phyloP scores from a whole-genome alignment of 2,113 vertebrate species.

The Chiloscyllium plagiosum region DNA sequence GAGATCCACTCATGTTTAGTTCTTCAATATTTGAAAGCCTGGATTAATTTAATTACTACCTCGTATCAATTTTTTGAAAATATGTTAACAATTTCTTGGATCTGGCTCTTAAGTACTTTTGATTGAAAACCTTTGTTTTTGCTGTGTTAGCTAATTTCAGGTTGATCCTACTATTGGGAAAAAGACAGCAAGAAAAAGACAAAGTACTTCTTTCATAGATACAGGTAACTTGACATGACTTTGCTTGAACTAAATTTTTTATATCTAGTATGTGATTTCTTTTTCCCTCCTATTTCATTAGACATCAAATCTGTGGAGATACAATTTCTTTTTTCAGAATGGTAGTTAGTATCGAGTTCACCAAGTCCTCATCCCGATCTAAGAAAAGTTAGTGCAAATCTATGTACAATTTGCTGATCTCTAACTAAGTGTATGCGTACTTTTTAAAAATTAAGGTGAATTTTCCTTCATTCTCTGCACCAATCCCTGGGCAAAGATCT shows the following conservation, averaged over 20 bases:
- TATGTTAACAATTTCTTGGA: neutral
- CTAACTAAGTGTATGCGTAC: neutral
- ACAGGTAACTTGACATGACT: neutral
- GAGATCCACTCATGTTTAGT: neutral
- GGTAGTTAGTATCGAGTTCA: neutral
- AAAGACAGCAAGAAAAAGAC: neutral
- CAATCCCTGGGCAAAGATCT: neutral
- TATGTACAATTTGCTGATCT: neutral
- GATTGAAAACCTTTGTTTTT: neutral
- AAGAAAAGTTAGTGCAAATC: neutral
- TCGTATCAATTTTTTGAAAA: neutral
- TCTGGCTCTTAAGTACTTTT: neutral
- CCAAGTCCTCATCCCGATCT: neutral
- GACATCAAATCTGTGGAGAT: neutral
- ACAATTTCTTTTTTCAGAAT: neutral
- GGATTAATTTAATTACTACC: neutral
- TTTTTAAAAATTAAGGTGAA: neutral
- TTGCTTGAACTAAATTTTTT: neutral
- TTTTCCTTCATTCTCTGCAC: neutral
- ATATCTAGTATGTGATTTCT: neutral
- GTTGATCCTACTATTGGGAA: neutral
- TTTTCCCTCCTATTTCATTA: neutral
- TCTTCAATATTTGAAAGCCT: neutral
- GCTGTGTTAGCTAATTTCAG: neutral
- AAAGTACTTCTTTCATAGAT: neutral